Percentiles rank a stretch among this genome's conserved stretches.
Evolutionary conservation across 37 sponge, comb jelly and placozoan genomes (phyloP).

Genomic region (Theonella swinhoei): DNA sequence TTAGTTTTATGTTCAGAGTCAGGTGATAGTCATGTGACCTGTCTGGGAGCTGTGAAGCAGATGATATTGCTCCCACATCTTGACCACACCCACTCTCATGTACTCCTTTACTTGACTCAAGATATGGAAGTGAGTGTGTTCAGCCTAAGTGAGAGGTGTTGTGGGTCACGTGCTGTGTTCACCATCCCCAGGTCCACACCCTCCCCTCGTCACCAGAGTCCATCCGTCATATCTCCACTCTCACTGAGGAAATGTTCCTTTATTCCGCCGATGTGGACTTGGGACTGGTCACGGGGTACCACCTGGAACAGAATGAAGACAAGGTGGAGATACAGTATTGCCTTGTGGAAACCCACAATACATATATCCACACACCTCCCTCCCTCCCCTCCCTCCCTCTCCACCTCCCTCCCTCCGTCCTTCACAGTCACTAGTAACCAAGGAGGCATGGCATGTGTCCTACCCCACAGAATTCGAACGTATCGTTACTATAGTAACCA

Average conservation of each 20-base stretch:
- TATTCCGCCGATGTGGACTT: background rate
- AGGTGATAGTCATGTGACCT: background rate
- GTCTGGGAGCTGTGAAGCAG: slow-evolving; percentile 67
- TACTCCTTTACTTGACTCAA: slow-evolving; percentile 49
- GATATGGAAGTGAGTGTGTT: slow-evolving; percentile 16
- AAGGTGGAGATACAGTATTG: too few relatives aligned
- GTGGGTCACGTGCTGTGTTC: background rate
- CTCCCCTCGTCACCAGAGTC: slow-evolving; percentile 30
- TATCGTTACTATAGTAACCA: background rate
- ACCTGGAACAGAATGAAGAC: background rate
- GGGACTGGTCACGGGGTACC: slow-evolving; percentile 13
- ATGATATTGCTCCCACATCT: slow-evolving; percentile 36
- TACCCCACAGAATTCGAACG: background rate
- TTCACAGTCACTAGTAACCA: background rate
- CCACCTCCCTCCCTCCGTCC: too few relatives aligned
- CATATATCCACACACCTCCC: too few relatives aligned
- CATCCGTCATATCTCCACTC: background rate
- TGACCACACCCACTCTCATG: slow-evolving; percentile 63
- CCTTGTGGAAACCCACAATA: too few relatives aligned
- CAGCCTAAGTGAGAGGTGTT: background rate
- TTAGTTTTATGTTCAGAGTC: too few relatives aligned
- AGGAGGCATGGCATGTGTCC: background rate
- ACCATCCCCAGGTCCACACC: slow-evolving; percentile 9
- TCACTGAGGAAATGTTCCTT: slow-evolving; percentile 20
- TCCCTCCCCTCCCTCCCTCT: background rate